Base-by-base conservation (phyloP, 2,797 vertebrate species). In the Danio kyathit region DNA sequence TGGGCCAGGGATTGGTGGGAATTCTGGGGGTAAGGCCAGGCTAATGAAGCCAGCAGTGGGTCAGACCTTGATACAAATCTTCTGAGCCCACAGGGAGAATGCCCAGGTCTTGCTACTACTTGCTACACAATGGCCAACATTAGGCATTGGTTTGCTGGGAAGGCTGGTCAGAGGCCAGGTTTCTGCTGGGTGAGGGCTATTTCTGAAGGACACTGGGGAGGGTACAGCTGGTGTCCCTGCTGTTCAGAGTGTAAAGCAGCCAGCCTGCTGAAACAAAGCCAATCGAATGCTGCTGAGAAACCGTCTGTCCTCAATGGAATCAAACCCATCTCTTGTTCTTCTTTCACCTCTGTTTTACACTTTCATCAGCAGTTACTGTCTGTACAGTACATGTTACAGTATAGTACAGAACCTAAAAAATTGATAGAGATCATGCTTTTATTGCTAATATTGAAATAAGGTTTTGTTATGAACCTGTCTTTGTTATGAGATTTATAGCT, bases 161-260 rank as follows among this genome's bases (percentile, higher is more conserved):
- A 65, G 86, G 44, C 74, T 90, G 84, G 86, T 84, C 41, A 56
- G 2, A 49, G 82, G 84, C 86, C 87, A 88, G 78, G 76, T 61
- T 80, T 46, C 52, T 73, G 83, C 85, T 88, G 87, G 83, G 85
- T 80, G 86, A 85, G 86, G 76, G 84, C 85, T 86, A 84, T 89
- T 90, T 88, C 82, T 92, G 90, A 91, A 86, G 71, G 87, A 86
- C 83, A 90, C 77, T 79, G 82, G 86, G 86, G 87, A 89, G 86
- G 86, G 82, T 88, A 82, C 91, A 92, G 89, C 91, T 92, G 90
- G 87, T 89, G 86, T 72, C 87, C 83, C 84, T 88, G 88, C 86
- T 89, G 88, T 84, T 80, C 76, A 84, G 64, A 41, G 76, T 83
- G 76, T 82, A 83, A 66, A 64, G 64, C 74, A 85, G 88, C 86